Evolutionary conservation across 2,113 vertebrate genomes (phyloP).

Genomic region (Centrocercus urophasianus): DNA sequence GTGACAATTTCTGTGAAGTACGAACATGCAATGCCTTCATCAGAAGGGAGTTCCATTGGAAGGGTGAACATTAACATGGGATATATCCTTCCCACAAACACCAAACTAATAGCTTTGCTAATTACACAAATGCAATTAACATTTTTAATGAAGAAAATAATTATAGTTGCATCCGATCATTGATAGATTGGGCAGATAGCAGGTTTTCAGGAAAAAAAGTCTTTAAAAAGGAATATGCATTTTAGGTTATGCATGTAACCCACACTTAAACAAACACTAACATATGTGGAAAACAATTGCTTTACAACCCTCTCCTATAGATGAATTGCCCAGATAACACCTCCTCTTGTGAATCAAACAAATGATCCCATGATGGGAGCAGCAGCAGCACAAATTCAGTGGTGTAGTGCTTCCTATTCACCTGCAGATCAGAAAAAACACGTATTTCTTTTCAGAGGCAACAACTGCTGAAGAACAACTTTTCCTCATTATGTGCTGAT

Average conservation of each 20-base stretch:
- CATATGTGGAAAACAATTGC: background rate
- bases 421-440: constrained; percentile 7
- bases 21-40: background rate
- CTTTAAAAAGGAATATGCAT: background rate
- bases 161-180: background rate
- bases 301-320: background rate
- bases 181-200: background rate
- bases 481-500: background rate
- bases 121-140: constrained; percentile 34
- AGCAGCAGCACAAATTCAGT: background rate
- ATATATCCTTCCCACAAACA: background rate
- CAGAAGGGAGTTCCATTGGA: background rate
- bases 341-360: background rate
- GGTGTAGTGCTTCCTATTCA: constrained; percentile 1
- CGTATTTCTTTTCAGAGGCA: background rate
- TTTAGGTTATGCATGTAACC: background rate
- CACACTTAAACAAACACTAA: background rate
- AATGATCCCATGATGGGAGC: background rate
- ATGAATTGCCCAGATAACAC: background rate
- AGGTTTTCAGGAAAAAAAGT: background rate
- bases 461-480: background rate
- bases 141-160: constrained; percentile 55
- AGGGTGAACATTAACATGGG: background rate
- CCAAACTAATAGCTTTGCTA: constrained; percentile 39
- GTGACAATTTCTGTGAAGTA: background rate